phyloP scores from a whole-genome alignment of 2,113 vertebrate species.

The Ardeotis arabs region DNA sequence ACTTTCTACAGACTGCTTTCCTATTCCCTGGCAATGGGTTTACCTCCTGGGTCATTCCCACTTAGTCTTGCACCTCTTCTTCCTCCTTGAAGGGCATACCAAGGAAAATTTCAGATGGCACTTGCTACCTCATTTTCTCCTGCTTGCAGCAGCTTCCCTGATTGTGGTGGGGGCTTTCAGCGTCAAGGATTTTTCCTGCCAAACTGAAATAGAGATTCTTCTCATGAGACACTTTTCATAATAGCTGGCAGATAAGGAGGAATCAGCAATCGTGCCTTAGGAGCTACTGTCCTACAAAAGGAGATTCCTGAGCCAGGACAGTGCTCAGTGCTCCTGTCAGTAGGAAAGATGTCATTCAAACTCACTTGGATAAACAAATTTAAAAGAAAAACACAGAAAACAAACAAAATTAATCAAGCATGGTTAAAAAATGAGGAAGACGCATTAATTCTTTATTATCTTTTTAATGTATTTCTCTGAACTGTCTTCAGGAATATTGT shows the following conservation, averaged over 20 bases:
- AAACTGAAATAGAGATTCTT: background rate
- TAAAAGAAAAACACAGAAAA: background rate
- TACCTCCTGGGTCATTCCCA: background rate
- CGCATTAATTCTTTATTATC: background rate
- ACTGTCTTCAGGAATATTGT: constrained; percentile 91
- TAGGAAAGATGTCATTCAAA: background rate
- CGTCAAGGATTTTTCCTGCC: background rate
- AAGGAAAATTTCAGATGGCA: background rate
- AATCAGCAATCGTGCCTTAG: background rate
- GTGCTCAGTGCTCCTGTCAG: background rate
- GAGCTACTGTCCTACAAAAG: background rate
- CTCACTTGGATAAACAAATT: background rate
- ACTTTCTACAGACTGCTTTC: background rate
- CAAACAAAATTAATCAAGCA: background rate
- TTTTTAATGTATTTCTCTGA: constrained; percentile 29
- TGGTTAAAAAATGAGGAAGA: background rate
- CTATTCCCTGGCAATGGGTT: background rate
- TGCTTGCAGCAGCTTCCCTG: background rate
- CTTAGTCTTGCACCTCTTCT: background rate
- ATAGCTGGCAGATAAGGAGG: background rate
- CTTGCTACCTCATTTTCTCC: background rate
- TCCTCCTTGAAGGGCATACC: background rate
- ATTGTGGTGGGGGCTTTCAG: background rate
- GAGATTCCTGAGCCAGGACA: background rate
- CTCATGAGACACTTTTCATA: background rate